Percentiles rank a stretch among this genome's conserved stretches.
phyloP scores from a whole-genome alignment of 1,140 invertebrate species.

The Sycobia sp. region DNA sequence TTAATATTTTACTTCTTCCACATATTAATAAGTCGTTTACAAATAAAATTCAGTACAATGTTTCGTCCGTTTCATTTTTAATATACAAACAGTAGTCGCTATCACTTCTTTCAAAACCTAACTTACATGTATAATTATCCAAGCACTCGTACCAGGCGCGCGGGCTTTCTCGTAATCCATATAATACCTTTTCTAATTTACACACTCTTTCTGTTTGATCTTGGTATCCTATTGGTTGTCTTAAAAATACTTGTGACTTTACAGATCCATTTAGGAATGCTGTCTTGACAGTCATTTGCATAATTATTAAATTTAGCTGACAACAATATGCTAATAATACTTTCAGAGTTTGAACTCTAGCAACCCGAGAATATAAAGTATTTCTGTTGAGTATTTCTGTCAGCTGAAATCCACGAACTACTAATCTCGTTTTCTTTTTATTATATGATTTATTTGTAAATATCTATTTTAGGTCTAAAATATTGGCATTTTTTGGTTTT shows the following conservation, averaged over 20 bases:
- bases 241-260: neutral
- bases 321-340: neutral
- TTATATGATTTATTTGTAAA: constrained; percentile 38
- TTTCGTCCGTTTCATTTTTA: neutral
- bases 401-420: constrained; percentile 42
- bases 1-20: neutral
- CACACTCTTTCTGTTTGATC: constrained; percentile 36
- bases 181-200: too few species aligned
- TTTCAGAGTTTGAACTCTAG: constrained; percentile 20
- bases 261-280: neutral
- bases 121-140: constrained; percentile 20
- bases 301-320: neutral
- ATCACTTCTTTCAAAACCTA: constrained; percentile 31
- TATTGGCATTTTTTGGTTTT: too few species aligned
- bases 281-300: neutral
- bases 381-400: constrained; percentile 37
- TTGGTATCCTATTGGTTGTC: constrained; percentile 1
- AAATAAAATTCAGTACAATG: neutral
- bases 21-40: too few species aligned
- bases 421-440: constrained; percentile 38
- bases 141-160: constrained; percentile 21
- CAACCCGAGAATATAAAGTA: neutral
- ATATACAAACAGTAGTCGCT: constrained; percentile 17
- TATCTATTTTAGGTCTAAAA: too few species aligned
- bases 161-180: constrained; percentile 44